phyloP scores from a whole-genome alignment of 2,797 vertebrate genomes.

The Eulemur mongoz region DNA sequence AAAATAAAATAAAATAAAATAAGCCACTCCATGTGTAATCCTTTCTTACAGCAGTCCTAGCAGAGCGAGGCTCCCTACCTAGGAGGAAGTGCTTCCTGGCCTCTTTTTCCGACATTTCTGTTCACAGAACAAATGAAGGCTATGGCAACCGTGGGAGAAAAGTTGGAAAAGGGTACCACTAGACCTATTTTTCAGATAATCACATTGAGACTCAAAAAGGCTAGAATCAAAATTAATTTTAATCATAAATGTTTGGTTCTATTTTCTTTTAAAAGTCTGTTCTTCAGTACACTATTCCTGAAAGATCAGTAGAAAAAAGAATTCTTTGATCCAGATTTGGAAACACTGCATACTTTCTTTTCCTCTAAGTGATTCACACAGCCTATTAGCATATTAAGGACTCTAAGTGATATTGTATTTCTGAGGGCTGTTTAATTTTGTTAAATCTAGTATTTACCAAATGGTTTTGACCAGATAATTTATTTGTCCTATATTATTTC shows the following conservation, averaged over 20 bases:
- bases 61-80: not conserved
- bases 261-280: not conserved
- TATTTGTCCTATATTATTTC: not conserved
- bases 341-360: not conserved
- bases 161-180: not conserved
- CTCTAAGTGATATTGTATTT: not conserved
- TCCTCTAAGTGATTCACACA: not conserved
- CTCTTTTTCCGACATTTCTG: not conserved
- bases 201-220: not conserved
- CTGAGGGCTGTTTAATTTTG: not conserved
- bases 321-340: not conserved
- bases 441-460: not conserved
- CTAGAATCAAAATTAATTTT: conserved; percentile 7
- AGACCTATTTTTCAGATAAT: not conserved
- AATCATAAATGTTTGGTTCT: not conserved
- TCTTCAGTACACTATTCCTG: not conserved
- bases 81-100: not conserved
- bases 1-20: too few species aligned
- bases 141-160: not conserved
- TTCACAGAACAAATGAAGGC: not conserved
- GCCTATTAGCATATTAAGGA: not conserved
- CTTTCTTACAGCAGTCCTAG: not conserved
- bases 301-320: not conserved
- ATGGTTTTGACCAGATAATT: not conserved
- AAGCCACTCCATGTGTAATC: not conserved